A percentile compares a stretch with the other conserved stretches of the same genome.
Conservation (phyloP, 2,797 vertebrate genomes). For the Galaxias olidus region DNA sequence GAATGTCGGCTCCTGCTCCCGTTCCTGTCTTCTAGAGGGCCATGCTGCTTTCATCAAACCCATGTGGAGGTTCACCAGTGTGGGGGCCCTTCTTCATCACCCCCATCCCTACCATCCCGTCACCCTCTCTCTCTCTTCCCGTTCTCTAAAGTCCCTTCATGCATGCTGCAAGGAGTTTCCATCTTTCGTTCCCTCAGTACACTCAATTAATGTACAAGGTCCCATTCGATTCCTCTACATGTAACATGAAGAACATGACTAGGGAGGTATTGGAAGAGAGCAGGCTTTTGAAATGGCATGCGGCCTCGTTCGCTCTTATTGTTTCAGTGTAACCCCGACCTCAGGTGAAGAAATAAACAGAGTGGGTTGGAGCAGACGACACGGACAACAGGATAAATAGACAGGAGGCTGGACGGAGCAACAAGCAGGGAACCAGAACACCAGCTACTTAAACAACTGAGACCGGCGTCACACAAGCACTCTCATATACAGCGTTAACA, state of each 20-base stretch:
- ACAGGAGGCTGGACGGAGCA: not conserved
- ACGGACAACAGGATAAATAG: not conserved
- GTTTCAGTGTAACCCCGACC: not conserved
- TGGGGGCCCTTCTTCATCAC: constrained; percentile 19
- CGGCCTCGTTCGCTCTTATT: not conserved
- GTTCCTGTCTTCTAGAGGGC: constrained; percentile 62
- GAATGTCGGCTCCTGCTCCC: constrained; percentile 40
- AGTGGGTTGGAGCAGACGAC: constrained; percentile 5
- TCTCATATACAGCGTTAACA: not conserved
- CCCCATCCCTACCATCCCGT: constrained; percentile 27
- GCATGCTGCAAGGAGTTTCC: too few species aligned
- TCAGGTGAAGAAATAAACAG: constrained; percentile 5
- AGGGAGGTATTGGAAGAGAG: not conserved
- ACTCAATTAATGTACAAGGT: constrained; percentile 8
- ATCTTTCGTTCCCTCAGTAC: constrained; percentile 32
- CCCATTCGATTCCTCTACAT: too few species aligned
- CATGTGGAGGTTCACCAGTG: constrained; percentile 22
- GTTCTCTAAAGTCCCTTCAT: constrained; percentile 43
- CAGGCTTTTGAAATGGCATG: not conserved
- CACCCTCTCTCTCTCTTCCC: constrained; percentile 22
- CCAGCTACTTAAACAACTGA: not conserved
- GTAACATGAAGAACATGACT: not conserved
- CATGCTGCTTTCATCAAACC: constrained; percentile 57
- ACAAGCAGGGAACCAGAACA: not conserved
- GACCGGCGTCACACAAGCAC: not conserved